Evolutionary conservation across 2,797 vertebrate genomes (phyloP).

Genomic region (Gymnothorax reevesii): DNA sequence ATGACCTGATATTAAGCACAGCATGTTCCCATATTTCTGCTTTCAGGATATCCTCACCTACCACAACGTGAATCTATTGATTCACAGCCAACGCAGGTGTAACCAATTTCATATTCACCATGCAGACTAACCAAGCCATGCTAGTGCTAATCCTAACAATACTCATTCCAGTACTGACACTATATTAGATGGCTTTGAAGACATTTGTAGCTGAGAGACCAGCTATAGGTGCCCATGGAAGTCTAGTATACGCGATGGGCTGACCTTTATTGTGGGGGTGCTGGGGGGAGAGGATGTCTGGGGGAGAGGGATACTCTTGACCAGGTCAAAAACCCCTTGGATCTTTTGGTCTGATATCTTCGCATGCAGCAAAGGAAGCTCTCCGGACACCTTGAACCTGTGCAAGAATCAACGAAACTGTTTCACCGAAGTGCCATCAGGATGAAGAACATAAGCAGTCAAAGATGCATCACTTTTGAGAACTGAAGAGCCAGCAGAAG

Average conservation of each 20-base stretch:
- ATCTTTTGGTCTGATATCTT: conserved; percentile 91
- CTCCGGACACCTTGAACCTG: conserved; percentile 92
- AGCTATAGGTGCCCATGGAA: background rate
- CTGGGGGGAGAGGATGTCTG: conserved; percentile 66
- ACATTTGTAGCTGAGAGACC: background rate
- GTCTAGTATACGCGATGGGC: background rate
- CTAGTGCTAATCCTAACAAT: background rate
- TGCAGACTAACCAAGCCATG: background rate
- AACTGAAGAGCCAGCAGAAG: background rate
- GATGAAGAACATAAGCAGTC: background rate
- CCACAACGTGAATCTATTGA: background rate
- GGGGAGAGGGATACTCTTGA: conserved; percentile 85
- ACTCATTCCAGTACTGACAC: background rate
- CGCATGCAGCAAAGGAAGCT: conserved; percentile 86
- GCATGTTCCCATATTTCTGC: background rate
- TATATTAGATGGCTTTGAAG: background rate
- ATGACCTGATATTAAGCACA: background rate
- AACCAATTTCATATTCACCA: background rate
- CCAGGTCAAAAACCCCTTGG: conserved; percentile 74
- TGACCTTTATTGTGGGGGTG: conserved; percentile 75
- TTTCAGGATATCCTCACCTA: conserved; percentile 2
- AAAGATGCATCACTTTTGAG: background rate
- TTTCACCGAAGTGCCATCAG: background rate
- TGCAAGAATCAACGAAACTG: conserved; percentile 10
- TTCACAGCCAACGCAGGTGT: background rate